Evolutionary conservation across 2,797 vertebrate species (phyloP).

Genomic region (Acrossocheilus fasciatus): DNA sequence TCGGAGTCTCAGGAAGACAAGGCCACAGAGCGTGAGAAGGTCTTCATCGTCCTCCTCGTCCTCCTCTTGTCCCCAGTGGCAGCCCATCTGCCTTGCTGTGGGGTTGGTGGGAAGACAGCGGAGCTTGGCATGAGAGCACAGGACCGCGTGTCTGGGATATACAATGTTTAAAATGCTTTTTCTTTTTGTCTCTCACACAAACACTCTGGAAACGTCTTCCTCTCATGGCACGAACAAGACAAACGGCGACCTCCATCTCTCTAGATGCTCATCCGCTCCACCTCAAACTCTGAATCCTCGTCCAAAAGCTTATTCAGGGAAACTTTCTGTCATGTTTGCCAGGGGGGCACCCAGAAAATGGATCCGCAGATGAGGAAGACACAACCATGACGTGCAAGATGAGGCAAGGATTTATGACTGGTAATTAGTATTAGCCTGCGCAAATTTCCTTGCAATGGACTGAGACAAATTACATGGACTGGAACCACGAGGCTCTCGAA

Average conservation of each 20-base stretch:
- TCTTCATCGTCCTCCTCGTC: neutral
- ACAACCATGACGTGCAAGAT: conserved; percentile 46
- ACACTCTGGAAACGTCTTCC: neutral
- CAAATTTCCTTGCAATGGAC: conserved; percentile 51
- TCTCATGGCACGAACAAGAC: conserved; percentile 40
- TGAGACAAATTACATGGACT: conserved; percentile 58
- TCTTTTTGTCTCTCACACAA: conserved; percentile 6
- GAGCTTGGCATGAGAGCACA: conserved; percentile 32
- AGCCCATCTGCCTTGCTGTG: neutral
- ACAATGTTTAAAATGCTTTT: neutral
- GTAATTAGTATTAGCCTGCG: conserved; percentile 62
- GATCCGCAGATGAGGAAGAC: conserved; percentile 48
- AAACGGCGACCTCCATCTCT: conserved; percentile 2
- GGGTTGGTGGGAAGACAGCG: conserved; percentile 5
- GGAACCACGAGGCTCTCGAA: conserved; percentile 46
- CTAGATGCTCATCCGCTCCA: conserved; percentile 42
- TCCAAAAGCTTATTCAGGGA: conserved; percentile 33
- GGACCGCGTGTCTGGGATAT: conserved; percentile 5
- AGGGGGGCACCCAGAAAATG: conserved; percentile 21
- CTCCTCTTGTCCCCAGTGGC: conserved; percentile 21
- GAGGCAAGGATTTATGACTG: conserved; percentile 53
- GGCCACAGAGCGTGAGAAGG: conserved; percentile 28
- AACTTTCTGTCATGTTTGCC: conserved; percentile 44
- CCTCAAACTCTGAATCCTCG: conserved; percentile 38
- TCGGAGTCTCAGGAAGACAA: neutral